phyloP scores from a whole-genome alignment of 1,140 invertebrate species.

The Latrodectus geometricus region DNA sequence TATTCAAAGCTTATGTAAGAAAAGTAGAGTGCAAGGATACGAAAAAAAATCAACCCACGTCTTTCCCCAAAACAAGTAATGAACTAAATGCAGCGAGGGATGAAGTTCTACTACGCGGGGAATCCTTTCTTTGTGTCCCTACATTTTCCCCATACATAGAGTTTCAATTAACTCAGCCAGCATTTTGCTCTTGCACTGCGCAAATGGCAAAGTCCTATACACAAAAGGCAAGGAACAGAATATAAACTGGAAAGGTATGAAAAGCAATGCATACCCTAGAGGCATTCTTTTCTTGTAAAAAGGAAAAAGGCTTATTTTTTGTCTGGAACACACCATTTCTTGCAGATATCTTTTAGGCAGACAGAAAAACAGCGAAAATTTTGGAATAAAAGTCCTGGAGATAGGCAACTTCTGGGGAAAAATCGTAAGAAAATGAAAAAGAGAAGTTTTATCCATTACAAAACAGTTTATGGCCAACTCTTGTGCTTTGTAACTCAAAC shows the following conservation, averaged over 20 bases:
- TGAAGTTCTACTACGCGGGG: background rate
- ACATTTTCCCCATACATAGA: constrained; percentile 24
- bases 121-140: background rate
- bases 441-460: background rate
- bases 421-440: background rate
- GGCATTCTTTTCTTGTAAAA: constrained; percentile 7
- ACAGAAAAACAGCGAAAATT: background rate
- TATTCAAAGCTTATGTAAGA: background rate
- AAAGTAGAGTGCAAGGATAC: background rate
- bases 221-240: constrained; percentile 21
- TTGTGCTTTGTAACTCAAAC: too few species aligned
- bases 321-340: background rate
- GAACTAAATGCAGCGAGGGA: constrained; percentile 1
- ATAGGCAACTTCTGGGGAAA: background rate
- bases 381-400: background rate
- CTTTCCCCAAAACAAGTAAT: constrained; percentile 32
- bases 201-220: constrained; percentile 1
- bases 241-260: constrained; percentile 8
- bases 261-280: constrained; percentile 32
- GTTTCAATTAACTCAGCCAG: constrained; percentile 45
- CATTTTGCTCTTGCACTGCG: background rate
- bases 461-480: background rate
- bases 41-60: constrained; percentile 8
- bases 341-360: background rate
- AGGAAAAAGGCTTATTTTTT: constrained; percentile 11